Evolutionary conservation across 2,113 vertebrate species (phyloP).

Genomic region (Salvator merianae): DNA sequence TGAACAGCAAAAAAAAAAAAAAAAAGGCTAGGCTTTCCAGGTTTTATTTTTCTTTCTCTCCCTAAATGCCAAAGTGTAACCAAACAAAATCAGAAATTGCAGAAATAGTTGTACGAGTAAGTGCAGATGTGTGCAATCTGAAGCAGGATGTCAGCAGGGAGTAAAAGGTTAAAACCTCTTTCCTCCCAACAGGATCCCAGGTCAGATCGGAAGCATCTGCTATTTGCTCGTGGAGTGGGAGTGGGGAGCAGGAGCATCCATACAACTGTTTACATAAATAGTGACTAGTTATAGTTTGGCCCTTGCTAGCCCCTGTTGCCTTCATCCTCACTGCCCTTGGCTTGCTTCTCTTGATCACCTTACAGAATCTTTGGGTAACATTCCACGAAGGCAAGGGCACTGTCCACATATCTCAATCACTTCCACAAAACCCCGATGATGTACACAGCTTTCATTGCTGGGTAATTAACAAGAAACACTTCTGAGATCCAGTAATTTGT

Average conservation of each 20-base stretch:
- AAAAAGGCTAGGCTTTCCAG: not conserved
- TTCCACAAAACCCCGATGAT: not conserved
- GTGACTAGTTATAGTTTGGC: not conserved
- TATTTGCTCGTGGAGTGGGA: not conserved
- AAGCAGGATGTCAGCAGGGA: not conserved
- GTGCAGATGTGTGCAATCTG: too few species aligned
- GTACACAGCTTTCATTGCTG: not conserved
- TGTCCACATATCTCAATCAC: not conserved
- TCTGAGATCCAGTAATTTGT: not conserved
- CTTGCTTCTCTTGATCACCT: not conserved
- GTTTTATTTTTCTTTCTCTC: not conserved
- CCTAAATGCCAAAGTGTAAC: not conserved
- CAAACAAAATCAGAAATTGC: not conserved
- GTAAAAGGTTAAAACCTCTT: not conserved
- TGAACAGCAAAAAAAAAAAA: not conserved
- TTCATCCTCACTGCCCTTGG: not conserved
- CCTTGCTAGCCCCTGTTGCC: not conserved
- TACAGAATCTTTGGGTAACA: not conserved
- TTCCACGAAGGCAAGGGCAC: not conserved
- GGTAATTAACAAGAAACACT: not conserved
- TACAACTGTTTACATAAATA: not conserved
- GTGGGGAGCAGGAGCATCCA: not conserved
- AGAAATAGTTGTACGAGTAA: too few species aligned
- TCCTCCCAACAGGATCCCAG: too few species aligned
- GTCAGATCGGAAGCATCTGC: not conserved